Evolutionary conservation across 2,888 invertebrate genomes (phyloP), one percentile per base, ranked within the genome.

Genomic region (Onthophagus sagittarius): DNA sequence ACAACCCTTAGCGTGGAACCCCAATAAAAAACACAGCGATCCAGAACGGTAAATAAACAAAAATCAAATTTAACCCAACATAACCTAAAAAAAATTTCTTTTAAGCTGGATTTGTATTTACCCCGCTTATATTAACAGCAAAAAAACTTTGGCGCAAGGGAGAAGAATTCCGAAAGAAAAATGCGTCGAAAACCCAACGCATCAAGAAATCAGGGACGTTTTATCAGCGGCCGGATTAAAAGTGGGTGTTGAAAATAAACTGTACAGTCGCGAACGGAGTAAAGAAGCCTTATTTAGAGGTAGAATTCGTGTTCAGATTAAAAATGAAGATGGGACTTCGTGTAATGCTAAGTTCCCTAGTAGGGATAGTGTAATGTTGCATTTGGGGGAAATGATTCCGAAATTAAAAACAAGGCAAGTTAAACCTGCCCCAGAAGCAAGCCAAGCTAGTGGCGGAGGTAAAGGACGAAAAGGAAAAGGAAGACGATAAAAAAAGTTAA

Each of bases 81-180:
- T 71, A 33, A 15, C 53, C 23, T 69, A 15, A 32, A 71, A 32
- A 31, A 32, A 62, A 64, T n/a, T 69, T 13, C 77, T 79, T 84
- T 84, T 75, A 86, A 94, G 94, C 83, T 99, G 99, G 99, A 89
- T 98, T 73, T 97, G 97, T 83, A 92, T 99, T 76, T 99, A 99
- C 85, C 99, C 99, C 73, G 94, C 96, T 0, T 99, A 99, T 81
- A 88, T 99, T 70, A 99, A 99, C 83, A 95, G 93, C 80, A 97
- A 96, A 83, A 97, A 95, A 84, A 94, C 96, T 0, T 84, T 94
- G 13, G 94, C 94, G 0, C 93, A 97, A 84, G 99, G 99, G 4
- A 89, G 99, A 39, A 90, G 92, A 78, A 87, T 99, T 15, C 86
- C 94, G 0, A 96, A 96, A 85, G 89, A 91, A 0, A 91, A 91